Base-by-base conservation (phyloP, 2,113 vertebrate species). In the Alectura lathami region DNA sequence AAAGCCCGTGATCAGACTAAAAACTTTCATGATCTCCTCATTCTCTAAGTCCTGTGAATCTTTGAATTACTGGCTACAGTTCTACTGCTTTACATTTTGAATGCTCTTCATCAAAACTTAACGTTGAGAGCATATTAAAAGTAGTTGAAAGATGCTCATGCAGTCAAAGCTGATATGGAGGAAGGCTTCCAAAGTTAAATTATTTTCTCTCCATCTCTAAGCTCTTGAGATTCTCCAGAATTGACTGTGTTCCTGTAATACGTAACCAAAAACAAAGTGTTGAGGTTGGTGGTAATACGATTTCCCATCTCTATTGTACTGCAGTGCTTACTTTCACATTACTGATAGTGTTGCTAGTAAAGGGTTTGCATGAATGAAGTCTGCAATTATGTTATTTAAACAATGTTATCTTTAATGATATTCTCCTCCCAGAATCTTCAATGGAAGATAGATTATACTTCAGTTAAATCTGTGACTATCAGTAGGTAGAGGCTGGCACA, bases 351-450 rank as follows among this genome's bases (percentile, higher is more conserved):
- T 40, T 60, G 51, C 27, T 64, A 51, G 56, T 62, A 72, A 81
- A 92, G 24, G 14, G 22, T 17, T 40, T 91, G 64, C 47, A 68
- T 47, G 63, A 94, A 63, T 74, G 54, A 92, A 93, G 48, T 54
- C 68, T 79, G 22, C 43, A 94, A 92, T 91, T 87, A 76, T 26
- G n/a, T 62, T 3, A 0, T 63, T 79, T 79, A 73, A 91, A 48
- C 54, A 84, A 36, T 68, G 22, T 17, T 79, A 91, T 88, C 51
- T 96, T 94, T 70, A 73, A 91, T 67, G 51, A 80, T 84, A 56
- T 84, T 78, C 93, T 91, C 69, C 32, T 94, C 69, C 32, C 32
- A 72, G 87, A 81, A 91, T 85, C 62, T 97, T 88, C 81, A 91
- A 91, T 60, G 62, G 62, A 82, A 84, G 82, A 81, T 36, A 95